Evolutionary conservation across 2,797 vertebrate genomes (phyloP).

Genomic region (Falco biarmicus): DNA sequence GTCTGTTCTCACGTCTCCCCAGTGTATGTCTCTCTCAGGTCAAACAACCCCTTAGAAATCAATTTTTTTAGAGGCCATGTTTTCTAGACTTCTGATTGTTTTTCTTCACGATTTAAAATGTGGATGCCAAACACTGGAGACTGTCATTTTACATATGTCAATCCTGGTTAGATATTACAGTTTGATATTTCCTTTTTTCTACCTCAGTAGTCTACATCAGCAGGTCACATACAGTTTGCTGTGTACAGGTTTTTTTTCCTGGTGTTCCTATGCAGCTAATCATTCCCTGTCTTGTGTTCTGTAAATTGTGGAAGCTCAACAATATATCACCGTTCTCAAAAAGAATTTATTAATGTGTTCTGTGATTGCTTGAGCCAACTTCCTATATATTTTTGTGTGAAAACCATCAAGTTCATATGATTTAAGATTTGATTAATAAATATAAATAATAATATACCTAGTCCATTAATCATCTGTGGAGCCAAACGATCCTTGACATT

Average conservation of each 20-base stretch:
- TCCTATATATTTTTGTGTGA: neutral
- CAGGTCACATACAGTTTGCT: neutral
- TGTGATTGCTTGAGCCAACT: neutral
- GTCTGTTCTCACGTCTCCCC: neutral
- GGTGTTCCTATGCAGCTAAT: neutral
- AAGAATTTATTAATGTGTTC: neutral
- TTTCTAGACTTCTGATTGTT: neutral
- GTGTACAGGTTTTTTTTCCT: neutral
- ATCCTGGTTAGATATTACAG: neutral
- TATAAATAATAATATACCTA: neutral
- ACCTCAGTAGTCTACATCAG: neutral
- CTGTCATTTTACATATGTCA: neutral
- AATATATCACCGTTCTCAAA: neutral
- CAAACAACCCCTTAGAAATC: neutral
- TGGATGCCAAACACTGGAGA: neutral
- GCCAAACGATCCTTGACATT: neutral
- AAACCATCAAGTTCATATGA: neutral
- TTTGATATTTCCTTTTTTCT: neutral
- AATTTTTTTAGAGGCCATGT: neutral
- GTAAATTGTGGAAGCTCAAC: neutral
- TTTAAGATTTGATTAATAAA: neutral
- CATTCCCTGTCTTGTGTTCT: neutral
- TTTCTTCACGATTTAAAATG: neutral
- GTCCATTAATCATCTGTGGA: neutral
- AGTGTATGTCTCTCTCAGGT: neutral